Conservation (phyloP, 1,140 invertebrate species). For the Tetragnatha versicolor region DNA sequence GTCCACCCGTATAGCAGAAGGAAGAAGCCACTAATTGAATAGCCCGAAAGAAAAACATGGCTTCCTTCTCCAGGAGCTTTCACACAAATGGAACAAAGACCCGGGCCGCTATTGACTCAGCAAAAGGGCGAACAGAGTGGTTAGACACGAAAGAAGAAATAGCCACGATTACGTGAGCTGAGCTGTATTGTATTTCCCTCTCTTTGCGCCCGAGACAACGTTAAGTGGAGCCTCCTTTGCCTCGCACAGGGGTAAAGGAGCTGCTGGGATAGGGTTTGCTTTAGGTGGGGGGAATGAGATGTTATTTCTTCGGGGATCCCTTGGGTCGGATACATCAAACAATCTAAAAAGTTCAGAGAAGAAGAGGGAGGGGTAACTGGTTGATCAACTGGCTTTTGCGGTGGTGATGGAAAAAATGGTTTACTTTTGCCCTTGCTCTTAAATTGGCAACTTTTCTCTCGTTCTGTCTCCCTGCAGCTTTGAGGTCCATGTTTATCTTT, state of each 20-base stretch:
- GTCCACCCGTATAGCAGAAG: too few relatives aligned
- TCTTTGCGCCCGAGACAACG: not conserved
- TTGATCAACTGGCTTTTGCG: too few relatives aligned
- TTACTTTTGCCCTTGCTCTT: too few relatives aligned
- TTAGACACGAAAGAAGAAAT: slow-evolving; percentile 1
- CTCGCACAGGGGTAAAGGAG: not conserved
- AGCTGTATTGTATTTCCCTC: not conserved
- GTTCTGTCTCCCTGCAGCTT: too few relatives aligned
- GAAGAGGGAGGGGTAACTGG: too few relatives aligned
- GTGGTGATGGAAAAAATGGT: too few relatives aligned
- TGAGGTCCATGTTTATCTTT: too few relatives aligned
- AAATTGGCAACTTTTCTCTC: too few relatives aligned
- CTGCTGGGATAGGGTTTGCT: not conserved
- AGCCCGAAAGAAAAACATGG: slow-evolving; percentile 1
- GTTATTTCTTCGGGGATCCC: not conserved
- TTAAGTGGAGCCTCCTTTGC: slow-evolving; percentile 4
- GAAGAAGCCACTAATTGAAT: not conserved
- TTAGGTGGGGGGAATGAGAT: not conserved
- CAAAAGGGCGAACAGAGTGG: not conserved
- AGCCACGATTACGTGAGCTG: slow-evolving; percentile 6
- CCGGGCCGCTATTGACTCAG: slow-evolving; percentile 6
- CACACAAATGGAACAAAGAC: not conserved
- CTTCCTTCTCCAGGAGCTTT: not conserved
- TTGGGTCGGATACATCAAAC: not conserved
- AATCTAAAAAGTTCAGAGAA: not conserved